phyloP scores from a whole-genome alignment of 2,888 invertebrate genomes.

The Spicauda simplicius region DNA sequence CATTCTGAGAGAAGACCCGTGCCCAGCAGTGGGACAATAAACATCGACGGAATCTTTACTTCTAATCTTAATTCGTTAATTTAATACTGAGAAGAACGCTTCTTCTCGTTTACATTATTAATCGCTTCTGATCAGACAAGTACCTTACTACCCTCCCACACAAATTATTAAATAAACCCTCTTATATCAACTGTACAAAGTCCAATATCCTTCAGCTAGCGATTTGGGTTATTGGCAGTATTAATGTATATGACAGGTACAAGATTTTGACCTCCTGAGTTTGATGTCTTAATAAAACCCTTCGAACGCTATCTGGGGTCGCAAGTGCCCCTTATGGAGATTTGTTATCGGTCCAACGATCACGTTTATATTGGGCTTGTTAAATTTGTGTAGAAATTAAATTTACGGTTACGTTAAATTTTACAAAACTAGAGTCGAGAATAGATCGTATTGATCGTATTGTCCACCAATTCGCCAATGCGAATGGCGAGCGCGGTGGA shows the following conservation, averaged over 20 bases:
- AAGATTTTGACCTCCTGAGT: slow-evolving; percentile 62
- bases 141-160: neutral
- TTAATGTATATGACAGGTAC: slow-evolving; percentile 62
- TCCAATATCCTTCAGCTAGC: slow-evolving; percentile 40
- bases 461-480: too few relatives aligned
- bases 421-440: too few relatives aligned
- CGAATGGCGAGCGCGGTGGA: too few relatives aligned
- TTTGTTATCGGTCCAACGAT: slow-evolving; percentile 49
- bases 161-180: neutral
- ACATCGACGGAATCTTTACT: too few relatives aligned
- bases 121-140: neutral
- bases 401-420: neutral
- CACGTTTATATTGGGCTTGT: slow-evolving; percentile 45
- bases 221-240: slow-evolving; percentile 7
- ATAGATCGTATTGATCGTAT: too few relatives aligned
- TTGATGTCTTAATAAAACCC: slow-evolving; percentile 69
- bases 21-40: too few relatives aligned
- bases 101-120: neutral
- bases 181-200: slow-evolving; percentile 36
- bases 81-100: too few relatives aligned
- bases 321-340: slow-evolving; percentile 42
- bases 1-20: too few relatives aligned
- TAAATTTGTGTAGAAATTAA: slow-evolving; percentile 7
- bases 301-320: slow-evolving; percentile 48
- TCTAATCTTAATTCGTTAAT: too few relatives aligned